These are phyloP conservation scores for Gobiocypris rarus DNA, from an alignment of 2,113 vertebrate species.

Conservation along the genomic window DNA sequence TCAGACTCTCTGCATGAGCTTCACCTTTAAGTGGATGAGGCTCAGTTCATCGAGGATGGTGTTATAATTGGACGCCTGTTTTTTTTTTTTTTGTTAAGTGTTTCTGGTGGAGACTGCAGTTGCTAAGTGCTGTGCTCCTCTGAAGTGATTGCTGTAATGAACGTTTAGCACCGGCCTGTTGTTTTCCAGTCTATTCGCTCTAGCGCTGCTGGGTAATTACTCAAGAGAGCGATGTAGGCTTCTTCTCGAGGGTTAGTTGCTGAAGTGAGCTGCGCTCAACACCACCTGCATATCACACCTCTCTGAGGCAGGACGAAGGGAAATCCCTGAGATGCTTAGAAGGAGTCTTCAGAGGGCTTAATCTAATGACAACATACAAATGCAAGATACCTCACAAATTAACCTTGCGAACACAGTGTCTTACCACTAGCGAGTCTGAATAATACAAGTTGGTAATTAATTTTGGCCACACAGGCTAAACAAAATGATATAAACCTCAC, in stretches of 20 bases:
- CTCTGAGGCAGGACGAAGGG: not conserved
- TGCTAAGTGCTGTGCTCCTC: slow-evolving; percentile 13
- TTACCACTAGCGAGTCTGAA: not conserved
- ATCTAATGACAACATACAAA: slow-evolving; percentile 39
- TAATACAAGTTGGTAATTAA: slow-evolving; percentile 26
- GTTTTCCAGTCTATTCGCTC: slow-evolving; percentile 48
- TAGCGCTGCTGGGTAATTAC: slow-evolving; percentile 47
- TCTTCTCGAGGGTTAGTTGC: slow-evolving; percentile 18
- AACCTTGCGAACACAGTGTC: slow-evolving; percentile 31
- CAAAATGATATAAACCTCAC: not conserved
- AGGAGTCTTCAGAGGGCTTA: slow-evolving; percentile 21
- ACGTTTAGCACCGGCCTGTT: slow-evolving; percentile 42
- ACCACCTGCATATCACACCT: slow-evolving; percentile 46
- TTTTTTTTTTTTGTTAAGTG: slow-evolving; percentile 10
- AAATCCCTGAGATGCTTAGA: slow-evolving; percentile 25
- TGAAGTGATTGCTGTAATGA: slow-evolving; percentile 49
- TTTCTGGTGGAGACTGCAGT: slow-evolving; percentile 28
- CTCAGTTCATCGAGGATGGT: slow-evolving; percentile 12
- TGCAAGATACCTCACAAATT: slow-evolving; percentile 31
- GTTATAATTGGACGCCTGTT: slow-evolving; percentile 37
- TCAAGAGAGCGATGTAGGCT: slow-evolving; percentile 40
- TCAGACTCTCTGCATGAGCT: slow-evolving; percentile 19
- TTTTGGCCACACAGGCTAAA: slow-evolving; percentile 10
- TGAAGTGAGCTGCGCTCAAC: slow-evolving; percentile 36
- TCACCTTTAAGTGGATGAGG: slow-evolving; percentile 3